phyloP scores from a whole-genome alignment of 1,140 invertebrate species.

The Mercenaria mercenaria region DNA sequence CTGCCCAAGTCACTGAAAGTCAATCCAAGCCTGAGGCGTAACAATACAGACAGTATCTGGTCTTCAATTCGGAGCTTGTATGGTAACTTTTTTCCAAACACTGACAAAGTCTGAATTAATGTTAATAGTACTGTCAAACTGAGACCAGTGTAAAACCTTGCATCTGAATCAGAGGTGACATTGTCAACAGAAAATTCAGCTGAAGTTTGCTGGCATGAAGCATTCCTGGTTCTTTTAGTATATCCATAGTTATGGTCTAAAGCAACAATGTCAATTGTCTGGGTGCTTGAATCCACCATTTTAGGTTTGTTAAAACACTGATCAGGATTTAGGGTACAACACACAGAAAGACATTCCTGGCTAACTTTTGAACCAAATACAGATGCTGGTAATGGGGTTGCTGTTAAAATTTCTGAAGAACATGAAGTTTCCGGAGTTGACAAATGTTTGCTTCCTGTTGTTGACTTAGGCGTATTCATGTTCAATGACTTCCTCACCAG shows the following conservation, averaged over 20 bases:
- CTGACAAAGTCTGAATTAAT: not conserved
- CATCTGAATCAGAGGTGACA: slow-evolving; percentile 24
- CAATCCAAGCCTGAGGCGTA: slow-evolving; percentile 1
- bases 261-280: slow-evolving; percentile 23
- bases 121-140: slow-evolving; percentile 28
- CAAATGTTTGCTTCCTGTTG: not conserved
- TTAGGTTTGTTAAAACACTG: not conserved
- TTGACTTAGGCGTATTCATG: not conserved
- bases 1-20: not conserved
- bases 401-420: not conserved
- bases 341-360: slow-evolving; percentile 20
- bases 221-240: slow-evolving; percentile 24
- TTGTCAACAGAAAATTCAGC: slow-evolving; percentile 26
- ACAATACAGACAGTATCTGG: slow-evolving; percentile 10
- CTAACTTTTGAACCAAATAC: not conserved
- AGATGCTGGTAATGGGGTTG: not conserved
- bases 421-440: not conserved
- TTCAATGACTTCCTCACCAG: slow-evolving; percentile 7
- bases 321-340: not conserved
- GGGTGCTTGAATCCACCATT: slow-evolving; percentile 29
- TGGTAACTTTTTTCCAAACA: slow-evolving; percentile 25
- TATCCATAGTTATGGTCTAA: slow-evolving; percentile 41
- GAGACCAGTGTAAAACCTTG: slow-evolving; percentile 30
- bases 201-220: not conserved
- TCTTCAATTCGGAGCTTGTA: not conserved